Percentiles rank a stretch among this genome's conserved stretches.
phyloP scores from a whole-genome alignment of 2,113 vertebrate species.

The Gorsachius goisagi region DNA sequence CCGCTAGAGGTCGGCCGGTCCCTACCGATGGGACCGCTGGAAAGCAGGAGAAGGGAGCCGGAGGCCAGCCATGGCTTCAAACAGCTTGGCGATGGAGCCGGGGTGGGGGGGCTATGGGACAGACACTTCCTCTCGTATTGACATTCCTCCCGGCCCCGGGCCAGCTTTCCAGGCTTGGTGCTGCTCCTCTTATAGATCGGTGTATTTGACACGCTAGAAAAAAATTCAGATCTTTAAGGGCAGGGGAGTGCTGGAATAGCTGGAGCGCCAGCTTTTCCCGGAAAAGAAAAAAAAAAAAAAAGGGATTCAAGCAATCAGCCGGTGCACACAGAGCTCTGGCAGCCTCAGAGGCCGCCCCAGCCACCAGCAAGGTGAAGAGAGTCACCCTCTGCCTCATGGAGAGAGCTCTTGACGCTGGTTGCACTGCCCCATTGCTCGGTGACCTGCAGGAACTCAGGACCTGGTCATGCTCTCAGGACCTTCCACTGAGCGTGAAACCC shows the following conservation, averaged over 20 bases:
- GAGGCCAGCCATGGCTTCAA: background rate
- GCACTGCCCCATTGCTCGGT: background rate
- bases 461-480: background rate
- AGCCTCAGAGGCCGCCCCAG: background rate
- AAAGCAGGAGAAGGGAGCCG: background rate
- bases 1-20: constrained; percentile 69
- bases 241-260: background rate
- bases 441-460: background rate
- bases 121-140: constrained; percentile 28
- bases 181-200: background rate
- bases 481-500: background rate
- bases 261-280: background rate
- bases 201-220: background rate
- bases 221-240: background rate
- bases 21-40: background rate
- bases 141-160: background rate
- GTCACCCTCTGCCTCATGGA: background rate
- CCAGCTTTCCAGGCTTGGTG: background rate
- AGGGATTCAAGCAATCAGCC: background rate
- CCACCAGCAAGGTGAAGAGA: background rate
- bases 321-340: background rate
- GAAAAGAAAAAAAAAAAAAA: background rate
- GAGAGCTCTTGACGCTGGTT: background rate
- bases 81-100: background rate
- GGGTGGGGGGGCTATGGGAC: background rate